Percentiles rank a stretch among this genome's conserved stretches.
Evolutionary conservation across 1,140 invertebrate genomes (phyloP).

Genomic region (Nasonia vitripennis): DNA sequence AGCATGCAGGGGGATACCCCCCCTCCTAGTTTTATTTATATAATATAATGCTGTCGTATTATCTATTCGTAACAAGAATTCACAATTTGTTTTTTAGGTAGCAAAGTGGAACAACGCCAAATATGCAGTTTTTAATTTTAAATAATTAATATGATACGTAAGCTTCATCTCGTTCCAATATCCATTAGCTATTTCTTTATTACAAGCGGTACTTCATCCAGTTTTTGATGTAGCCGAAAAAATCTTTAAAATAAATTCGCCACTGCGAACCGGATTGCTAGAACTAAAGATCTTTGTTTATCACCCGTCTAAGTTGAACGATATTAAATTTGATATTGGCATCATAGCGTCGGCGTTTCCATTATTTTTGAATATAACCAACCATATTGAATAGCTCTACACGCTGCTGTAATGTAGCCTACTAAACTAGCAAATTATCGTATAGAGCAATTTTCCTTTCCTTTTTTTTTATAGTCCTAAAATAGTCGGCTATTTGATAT

Average conservation of each 20-base stretch:
- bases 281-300: not conserved
- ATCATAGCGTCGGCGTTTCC: not conserved
- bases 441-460: not conserved
- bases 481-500: no score
- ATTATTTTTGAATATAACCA: not conserved
- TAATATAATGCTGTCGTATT: constrained; percentile 56
- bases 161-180: constrained; percentile 54
- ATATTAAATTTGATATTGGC: constrained; percentile 7
- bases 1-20: constrained; percentile 35
- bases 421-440: not conserved
- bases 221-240: constrained; percentile 56
- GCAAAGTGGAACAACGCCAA: constrained; percentile 45
- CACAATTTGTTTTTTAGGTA: constrained; percentile 39
- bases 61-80: constrained; percentile 58
- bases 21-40: constrained; percentile 51
- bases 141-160: constrained; percentile 58
- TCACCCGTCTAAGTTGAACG: constrained; percentile 44
- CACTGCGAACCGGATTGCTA: not conserved
- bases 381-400: not conserved
- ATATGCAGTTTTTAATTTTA: constrained; percentile 47
- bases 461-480: no score
- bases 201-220: constrained; percentile 56
- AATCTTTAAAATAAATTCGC: not conserved
- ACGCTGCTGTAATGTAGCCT: not conserved
- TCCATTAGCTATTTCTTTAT: constrained; percentile 50